A percentile compares a stretch with the other conserved stretches of the same genome.
Conservation (phyloP, 2,888 invertebrate species). For the Ypsolopha sequella region DNA sequence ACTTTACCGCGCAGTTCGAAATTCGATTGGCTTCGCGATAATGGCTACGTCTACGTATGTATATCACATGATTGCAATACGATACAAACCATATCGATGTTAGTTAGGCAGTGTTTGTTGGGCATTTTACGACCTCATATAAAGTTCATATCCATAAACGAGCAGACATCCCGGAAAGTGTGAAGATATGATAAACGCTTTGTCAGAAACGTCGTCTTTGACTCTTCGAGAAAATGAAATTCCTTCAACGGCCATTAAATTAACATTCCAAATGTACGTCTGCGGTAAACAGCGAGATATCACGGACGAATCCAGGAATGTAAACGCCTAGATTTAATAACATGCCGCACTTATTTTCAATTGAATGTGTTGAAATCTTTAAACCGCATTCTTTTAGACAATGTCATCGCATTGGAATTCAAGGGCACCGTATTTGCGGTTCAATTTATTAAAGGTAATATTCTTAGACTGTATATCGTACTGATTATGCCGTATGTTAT, state of each 20-base stretch:
- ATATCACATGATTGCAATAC: not conserved
- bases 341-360: not conserved
- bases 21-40: not conserved
- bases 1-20: too few species aligned
- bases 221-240: not conserved
- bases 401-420: not conserved
- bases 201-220: not conserved
- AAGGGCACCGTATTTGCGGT: not conserved
- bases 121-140: not conserved
- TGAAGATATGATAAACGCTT: slow-evolving; percentile 24
- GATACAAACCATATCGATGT: not conserved
- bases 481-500: slow-evolving; percentile 13
- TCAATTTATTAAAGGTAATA: slow-evolving; percentile 4
- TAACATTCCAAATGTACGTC: not conserved
- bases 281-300: not conserved
- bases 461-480: slow-evolving; percentile 13
- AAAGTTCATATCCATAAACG: slow-evolving; percentile 15
- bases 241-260: not conserved
- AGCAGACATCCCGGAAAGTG: not conserved
- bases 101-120: not conserved
- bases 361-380: slow-evolving; percentile 1
- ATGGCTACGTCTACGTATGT: not conserved
- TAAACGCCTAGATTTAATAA: not conserved
- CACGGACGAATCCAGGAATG: not conserved
- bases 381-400: not conserved